phyloP scores from a whole-genome alignment of 2,113 vertebrate genomes.

The Leucosticte australis region DNA sequence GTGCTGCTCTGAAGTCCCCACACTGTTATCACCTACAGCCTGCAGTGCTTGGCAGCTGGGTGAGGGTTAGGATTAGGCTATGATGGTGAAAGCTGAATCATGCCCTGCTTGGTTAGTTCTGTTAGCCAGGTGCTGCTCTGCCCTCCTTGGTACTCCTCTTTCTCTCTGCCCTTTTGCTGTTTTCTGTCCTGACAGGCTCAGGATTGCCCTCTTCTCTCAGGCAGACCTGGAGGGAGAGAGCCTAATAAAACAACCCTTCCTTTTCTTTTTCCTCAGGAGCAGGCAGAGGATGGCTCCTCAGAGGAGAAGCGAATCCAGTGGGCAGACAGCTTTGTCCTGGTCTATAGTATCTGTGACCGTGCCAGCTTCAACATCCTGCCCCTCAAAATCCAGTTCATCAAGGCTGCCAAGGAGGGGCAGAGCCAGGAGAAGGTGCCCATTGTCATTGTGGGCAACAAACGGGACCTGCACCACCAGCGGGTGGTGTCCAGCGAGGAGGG shows the following conservation, averaged over 20 bases:
- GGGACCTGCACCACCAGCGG: constrained; percentile 80
- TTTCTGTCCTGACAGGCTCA: accelerated
- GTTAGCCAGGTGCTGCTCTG: background rate
- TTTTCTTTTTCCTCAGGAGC: constrained; percentile 64
- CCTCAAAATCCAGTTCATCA: constrained; percentile 80
- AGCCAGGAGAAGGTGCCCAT: constrained; percentile 79
- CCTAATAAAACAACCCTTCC: accelerated
- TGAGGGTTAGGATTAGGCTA: background rate
- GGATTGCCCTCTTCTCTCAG: background rate
- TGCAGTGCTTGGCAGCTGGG: background rate
- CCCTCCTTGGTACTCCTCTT: background rate
- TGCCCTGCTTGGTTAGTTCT: background rate
- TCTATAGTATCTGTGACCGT: constrained; percentile 88
- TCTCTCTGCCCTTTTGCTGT: background rate
- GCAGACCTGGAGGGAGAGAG: background rate
- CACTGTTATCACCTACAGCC: background rate
- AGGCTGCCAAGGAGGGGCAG: constrained; percentile 74
- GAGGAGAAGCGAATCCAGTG: constrained; percentile 83
- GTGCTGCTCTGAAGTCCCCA: background rate
- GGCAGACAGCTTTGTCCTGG: constrained; percentile 85
- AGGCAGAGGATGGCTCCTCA: constrained; percentile 52
- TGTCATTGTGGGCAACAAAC: constrained; percentile 84
- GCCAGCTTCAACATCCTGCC: constrained; percentile 82
- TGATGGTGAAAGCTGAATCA: background rate
- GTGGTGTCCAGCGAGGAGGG: constrained; percentile 85